Conservation (phyloP, 2,113 vertebrate species). For the Muntiacus reevesi region DNA sequence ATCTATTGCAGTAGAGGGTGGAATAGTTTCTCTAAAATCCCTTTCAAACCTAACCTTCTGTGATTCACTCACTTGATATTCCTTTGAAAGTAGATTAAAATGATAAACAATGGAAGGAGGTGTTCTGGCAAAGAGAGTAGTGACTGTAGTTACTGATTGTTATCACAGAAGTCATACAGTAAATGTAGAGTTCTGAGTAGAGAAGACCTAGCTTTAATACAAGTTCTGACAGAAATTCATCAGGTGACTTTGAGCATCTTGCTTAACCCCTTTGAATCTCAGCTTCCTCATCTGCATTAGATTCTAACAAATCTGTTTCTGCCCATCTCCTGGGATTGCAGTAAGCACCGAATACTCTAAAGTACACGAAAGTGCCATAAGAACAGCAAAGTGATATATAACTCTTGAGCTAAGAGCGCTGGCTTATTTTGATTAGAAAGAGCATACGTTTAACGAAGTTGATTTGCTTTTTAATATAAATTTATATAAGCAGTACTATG, state of each 20-base stretch:
- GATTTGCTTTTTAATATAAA: slow-evolving; percentile 22
- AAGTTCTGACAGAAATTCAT: not conserved
- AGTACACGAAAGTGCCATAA: not conserved
- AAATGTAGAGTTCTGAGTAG: not conserved
- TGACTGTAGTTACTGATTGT: not conserved
- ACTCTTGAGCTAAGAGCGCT: not conserved
- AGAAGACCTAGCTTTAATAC: not conserved
- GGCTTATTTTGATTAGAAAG: not conserved
- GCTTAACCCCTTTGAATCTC: not conserved
- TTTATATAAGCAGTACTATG: not conserved
- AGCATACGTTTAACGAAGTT: not conserved
- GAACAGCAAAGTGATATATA: not conserved
- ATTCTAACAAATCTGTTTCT: not conserved
- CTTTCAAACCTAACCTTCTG: not conserved
- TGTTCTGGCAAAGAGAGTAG: not conserved
- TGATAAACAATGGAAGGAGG: not conserved
- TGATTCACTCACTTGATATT: not conserved
- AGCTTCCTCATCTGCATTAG: not conserved
- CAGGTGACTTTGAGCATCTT: not conserved
- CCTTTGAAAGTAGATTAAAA: not conserved
- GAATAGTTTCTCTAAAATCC: not conserved
- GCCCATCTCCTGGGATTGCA: not conserved
- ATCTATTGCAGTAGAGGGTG: not conserved
- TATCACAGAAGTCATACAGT: not conserved
- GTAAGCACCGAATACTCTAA: not conserved